Base-by-base conservation (phyloP, 2,888 invertebrate species). In the Pteria penguin region DNA sequence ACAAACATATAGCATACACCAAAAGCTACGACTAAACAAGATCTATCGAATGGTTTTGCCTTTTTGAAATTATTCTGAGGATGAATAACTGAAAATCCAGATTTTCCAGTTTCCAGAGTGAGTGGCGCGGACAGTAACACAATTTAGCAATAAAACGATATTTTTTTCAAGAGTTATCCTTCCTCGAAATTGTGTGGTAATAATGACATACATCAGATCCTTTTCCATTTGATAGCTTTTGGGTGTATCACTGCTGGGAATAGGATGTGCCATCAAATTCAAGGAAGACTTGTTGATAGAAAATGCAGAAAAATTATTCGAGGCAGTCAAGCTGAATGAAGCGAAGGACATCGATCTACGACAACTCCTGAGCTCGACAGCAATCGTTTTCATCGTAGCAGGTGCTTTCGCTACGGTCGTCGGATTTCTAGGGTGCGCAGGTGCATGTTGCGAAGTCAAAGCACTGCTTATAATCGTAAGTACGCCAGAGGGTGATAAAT, bases 381-480 rank as follows among this genome's bases (percentile, higher is more conserved):
- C 82, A n/a, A 69, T 83, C 22, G 67, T 84, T 32, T 82, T 83
- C 45, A 83, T 84, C 68, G 76, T 82, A 2, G 66, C 72, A 5
- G 84, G 84, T 2, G 81, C 79, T 22, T 62, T 83, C 66, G 76
- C 82, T 60, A 74, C 82, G 33, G 18, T 79, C 27, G 75, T 84
- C n/a, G 76, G 81, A 3, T 27, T 79, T 62, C 45, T 83, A 0
- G 84, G 84, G n/a, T 84, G 82, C 52, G 60, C 82, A 22, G 84
- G 84, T 2, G 84, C 83, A 1, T 79, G 77, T 26, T 81, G 82
- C 54, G 71, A 77, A 31, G 77, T 78, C 29, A 68, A 60, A 29
- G 60, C 58, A 0, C 72, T 78, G 1, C 75, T 84, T 4, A 63
- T 82, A 4, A 18, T 83, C 3, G 84, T 84, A 79, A 76, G 84